Evolutionary conservation across 1,140 invertebrate species (phyloP).

Genomic region (Drosophila lini): DNA sequence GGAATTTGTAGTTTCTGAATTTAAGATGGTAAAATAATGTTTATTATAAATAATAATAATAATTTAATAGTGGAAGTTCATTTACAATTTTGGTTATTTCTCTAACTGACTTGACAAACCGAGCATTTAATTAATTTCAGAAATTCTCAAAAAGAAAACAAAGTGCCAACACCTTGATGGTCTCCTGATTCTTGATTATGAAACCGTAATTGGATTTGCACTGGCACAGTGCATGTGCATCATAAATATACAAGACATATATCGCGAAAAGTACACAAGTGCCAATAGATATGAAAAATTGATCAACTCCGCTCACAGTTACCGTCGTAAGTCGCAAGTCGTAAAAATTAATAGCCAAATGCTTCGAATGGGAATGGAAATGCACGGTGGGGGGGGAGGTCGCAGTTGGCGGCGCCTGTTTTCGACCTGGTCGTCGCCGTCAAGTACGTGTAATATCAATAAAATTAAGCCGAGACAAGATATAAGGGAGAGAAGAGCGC

Average conservation of each 20-base stretch:
- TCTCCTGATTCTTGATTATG: slow-evolving; percentile 28
- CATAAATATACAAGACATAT: slow-evolving; percentile 19
- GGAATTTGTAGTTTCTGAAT: not conserved
- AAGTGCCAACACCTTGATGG: slow-evolving; percentile 8
- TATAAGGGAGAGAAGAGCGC: slow-evolving; percentile 2
- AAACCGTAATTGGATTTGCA: slow-evolving; percentile 41
- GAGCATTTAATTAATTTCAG: no score
- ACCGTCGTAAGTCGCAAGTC: slow-evolving; percentile 33
- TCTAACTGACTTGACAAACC: no score
- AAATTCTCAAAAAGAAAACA: no score
- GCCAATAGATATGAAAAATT: slow-evolving; percentile 47
- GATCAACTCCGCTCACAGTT: slow-evolving; percentile 33
- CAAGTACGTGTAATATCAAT: slow-evolving; percentile 80
- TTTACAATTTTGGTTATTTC: no score
- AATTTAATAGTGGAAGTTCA: no score
- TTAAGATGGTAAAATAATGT: not conserved
- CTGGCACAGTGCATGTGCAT: not conserved
- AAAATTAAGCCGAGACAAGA: slow-evolving; percentile 72
- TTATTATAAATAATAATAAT: not conserved
- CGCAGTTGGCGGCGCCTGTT: slow-evolving; percentile 19
- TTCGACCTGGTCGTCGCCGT: slow-evolving; percentile 49
- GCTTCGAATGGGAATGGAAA: slow-evolving; percentile 18
- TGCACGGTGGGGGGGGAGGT: not conserved
- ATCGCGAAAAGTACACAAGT: slow-evolving; percentile 30
- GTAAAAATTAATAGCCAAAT: slow-evolving; percentile 52